Evolutionary conservation across 1,140 invertebrate species (phyloP), one percentile per base, ranked within the genome.

Genomic region (Solenopsis invicta): DNA sequence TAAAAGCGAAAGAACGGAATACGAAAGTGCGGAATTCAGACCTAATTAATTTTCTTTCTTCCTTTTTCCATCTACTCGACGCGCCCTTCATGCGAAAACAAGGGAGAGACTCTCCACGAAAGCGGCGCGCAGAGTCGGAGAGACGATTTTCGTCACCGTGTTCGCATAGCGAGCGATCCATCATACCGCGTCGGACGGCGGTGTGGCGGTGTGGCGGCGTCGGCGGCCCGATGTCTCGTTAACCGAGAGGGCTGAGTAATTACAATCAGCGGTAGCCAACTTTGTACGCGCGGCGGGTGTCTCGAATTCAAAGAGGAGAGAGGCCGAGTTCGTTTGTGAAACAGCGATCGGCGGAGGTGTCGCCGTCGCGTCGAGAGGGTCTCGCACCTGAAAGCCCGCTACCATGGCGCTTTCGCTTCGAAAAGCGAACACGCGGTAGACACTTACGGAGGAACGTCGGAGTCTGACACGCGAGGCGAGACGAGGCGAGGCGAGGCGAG

Each of bases 171-270:
- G 52, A 67, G 88, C 87, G 88, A 91, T 91, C 88, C 88, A 91
- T 91, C 90, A 91, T 86, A 81, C 41, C 45, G 67, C 77, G 52
- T 87, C 67, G 62, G 77, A 66, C 77, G 59, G 50, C 52, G 76
- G n/a, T n/a, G n/a, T n/a, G n/a, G n/a, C n/a, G n/a, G n/a, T n/a
- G 41, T 71, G 74, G 52, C 45, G 64, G 52, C 34, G n/a, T 34
- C 72, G 37, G 67, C 78, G n/a, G n/a, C n/a, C n/a, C 78, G 52
- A 87, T 88, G 85, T 91, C 88, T 91, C 90, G 90, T 90, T 91
- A 91, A 89, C 87, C 54, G 69, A 84, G 67, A 84, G 80, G 86
- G 85, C 87, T 75, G 88, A 90, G 87, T 91, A 91, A 91, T 91
- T 91, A 91, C 84, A 89, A 91, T 88, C 84, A 88, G 87, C 71